Conservation (phyloP, 2,888 invertebrate species). For the Chrysodeixis includens region DNA sequence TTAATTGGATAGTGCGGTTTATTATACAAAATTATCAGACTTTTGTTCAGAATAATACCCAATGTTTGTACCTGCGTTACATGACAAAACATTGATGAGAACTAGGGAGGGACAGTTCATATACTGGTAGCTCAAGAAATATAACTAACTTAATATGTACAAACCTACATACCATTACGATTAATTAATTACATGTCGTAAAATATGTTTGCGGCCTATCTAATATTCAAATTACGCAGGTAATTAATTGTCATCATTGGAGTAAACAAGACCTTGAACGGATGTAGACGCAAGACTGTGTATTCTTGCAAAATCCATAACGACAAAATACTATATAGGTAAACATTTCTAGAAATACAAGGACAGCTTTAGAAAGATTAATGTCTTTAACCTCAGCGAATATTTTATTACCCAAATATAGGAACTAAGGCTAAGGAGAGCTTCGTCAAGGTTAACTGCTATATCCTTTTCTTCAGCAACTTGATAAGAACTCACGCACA, state of each 20-base stretch:
- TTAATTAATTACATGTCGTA: not conserved
- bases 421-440: not conserved
- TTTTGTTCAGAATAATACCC: too few species aligned
- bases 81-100: too few species aligned
- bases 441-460: not conserved
- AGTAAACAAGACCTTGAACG: not conserved
- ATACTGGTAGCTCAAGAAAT: too few species aligned
- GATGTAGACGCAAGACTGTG: not conserved
- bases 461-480: not conserved
- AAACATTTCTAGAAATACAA: not conserved
- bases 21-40: too few species aligned
- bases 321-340: not conserved
- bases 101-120: too few species aligned
- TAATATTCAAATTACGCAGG: not conserved
- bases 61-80: too few species aligned
- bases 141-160: too few species aligned
- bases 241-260: not conserved
- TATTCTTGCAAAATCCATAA: not conserved
- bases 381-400: slow-evolving; percentile 36
- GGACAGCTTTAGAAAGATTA: slow-evolving; percentile 17
- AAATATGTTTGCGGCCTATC: not conserved
- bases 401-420: slow-evolving; percentile 28
- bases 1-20: too few species aligned
- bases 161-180: too few species aligned
- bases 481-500: too few species aligned